A percentile compares a stretch with the other conserved stretches of the same genome.
Conservation (phyloP, 2,797 vertebrate species). For the Parotocinclus haroldoi region DNA sequence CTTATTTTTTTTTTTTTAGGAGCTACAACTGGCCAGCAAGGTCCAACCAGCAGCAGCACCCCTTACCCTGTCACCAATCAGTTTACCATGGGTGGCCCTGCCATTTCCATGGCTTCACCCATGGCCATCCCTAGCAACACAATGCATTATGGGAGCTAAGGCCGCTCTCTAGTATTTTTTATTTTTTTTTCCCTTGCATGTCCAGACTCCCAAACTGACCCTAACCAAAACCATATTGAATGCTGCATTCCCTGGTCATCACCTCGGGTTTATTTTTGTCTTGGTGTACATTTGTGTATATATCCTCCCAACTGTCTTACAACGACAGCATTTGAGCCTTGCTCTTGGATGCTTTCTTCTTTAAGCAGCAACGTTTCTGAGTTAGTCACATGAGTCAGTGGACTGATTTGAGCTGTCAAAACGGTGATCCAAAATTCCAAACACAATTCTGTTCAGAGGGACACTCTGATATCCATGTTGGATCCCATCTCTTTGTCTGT, state of each 20-base stretch:
- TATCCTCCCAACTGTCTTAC: constrained; percentile 16
- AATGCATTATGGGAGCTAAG: constrained; percentile 95
- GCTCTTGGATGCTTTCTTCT: not conserved
- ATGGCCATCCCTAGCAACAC: constrained; percentile 96
- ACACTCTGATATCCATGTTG: not conserved
- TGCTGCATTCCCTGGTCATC: constrained; percentile 57
- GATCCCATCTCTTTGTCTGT: not conserved
- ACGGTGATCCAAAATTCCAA: not conserved
- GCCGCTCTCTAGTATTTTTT: not conserved
- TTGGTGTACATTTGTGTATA: not conserved
- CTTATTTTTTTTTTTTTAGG: constrained; percentile 61
- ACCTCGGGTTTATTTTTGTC: constrained; percentile 34
- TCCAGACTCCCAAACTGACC: constrained; percentile 45
- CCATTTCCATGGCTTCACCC: constrained; percentile 94
- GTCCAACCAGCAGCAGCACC: constrained; percentile 70
- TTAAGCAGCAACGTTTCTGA: not conserved
- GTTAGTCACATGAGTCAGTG: not conserved
- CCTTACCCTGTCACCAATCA: constrained; percentile 92
- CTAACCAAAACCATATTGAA: constrained; percentile 62
- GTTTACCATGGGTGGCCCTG: constrained; percentile 92
- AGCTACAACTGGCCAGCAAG: constrained; percentile 77
- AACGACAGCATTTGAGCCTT: constrained; percentile 12
- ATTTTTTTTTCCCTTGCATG: constrained; percentile 57
- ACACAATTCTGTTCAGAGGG: not conserved
- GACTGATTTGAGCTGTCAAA: not conserved